Evolutionary conservation across 2,113 vertebrate genomes (phyloP).

Genomic region (Antechinus stuartii): DNA sequence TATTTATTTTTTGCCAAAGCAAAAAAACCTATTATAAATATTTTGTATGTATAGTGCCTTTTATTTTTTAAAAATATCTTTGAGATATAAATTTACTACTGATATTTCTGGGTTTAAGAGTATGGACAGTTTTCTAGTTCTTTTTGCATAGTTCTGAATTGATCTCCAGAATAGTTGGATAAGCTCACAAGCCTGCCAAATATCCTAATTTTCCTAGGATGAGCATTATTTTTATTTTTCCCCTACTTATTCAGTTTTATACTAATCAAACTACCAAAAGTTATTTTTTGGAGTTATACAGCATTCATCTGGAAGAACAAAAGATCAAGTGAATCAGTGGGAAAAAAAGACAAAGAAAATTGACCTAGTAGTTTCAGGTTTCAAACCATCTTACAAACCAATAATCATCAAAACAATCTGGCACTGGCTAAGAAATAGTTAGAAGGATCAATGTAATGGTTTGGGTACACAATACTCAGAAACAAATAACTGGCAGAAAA

Average conservation of each 20-base stretch:
- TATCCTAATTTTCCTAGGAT: conserved; percentile 82
- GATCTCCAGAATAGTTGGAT: background rate
- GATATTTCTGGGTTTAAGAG: background rate
- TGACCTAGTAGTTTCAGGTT: background rate
- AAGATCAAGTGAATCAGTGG: no score
- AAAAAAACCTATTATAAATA: background rate
- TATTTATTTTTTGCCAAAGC: background rate
- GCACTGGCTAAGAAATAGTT: background rate
- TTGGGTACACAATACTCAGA: background rate
- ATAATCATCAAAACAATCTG: background rate
- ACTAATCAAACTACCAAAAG: conserved; percentile 39
- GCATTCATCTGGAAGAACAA: no score
- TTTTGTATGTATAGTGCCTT: background rate
- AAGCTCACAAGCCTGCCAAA: background rate
- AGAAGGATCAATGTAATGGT: background rate
- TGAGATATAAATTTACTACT: background rate
- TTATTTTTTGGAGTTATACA: no score
- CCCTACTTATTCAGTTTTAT: conserved; percentile 83
- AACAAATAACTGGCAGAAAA: background rate
- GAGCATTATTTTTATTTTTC: conserved; percentile 84
- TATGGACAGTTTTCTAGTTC: background rate
- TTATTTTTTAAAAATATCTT: background rate
- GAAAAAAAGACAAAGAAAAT: background rate
- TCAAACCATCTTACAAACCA: background rate
- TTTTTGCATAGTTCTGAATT: background rate